These are phyloP conservation scores for Agelastica alni DNA, from an alignment of 2,888 invertebrate species.

Conservation along the genomic window DNA sequence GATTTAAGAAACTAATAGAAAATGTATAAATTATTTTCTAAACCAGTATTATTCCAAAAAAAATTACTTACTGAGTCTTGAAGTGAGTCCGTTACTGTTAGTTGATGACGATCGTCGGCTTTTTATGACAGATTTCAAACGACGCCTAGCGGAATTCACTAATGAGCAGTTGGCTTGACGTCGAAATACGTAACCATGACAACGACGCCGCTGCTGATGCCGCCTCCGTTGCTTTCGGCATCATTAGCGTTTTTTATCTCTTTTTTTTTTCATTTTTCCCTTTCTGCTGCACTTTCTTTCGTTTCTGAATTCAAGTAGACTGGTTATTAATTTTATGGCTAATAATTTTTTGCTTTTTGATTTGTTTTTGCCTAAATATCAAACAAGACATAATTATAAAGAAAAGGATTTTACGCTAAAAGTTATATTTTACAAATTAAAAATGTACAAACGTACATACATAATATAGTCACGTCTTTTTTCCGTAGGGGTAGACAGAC, in stretches of 20 bases:
- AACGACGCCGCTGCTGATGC: slow-evolving; percentile 42
- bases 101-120: slow-evolving; percentile 47
- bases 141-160: slow-evolving; percentile 56
- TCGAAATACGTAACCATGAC: slow-evolving; percentile 48
- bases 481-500: no score
- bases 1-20: no score
- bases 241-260: slow-evolving; percentile 22
- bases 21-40: no score
- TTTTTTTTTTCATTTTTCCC: slow-evolving; percentile 14
- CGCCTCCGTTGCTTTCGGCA: slow-evolving; percentile 30
- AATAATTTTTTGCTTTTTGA: not conserved
- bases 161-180: slow-evolving; percentile 56
- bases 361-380: no score
- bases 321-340: slow-evolving; percentile 3
- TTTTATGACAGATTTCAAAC: slow-evolving; percentile 56
- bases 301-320: slow-evolving; percentile 24
- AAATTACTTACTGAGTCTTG: not conserved
- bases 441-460: no score
- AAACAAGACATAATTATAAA: no score
- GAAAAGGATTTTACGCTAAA: no score
- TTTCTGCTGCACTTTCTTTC: slow-evolving; percentile 19
- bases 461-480: no score
- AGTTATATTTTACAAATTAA: no score
- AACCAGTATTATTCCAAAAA: not conserved
- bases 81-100: slow-evolving; percentile 20